Base-by-base conservation (phyloP, 2,888 invertebrate species). In the Thelaira solivaga region DNA sequence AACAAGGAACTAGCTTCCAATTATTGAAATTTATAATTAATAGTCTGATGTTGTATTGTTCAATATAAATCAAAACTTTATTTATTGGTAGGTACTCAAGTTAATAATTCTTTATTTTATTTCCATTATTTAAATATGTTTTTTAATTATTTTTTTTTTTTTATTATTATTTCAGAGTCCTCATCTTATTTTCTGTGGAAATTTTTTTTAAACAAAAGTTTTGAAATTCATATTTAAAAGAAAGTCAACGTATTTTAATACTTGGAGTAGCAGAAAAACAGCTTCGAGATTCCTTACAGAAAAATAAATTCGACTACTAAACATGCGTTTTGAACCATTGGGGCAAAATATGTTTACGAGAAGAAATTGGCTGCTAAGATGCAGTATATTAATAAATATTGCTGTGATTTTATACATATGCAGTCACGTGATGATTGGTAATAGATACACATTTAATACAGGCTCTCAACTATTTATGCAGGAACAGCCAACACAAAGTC, bases 381-480 rank as follows among this genome's bases (percentile, higher is more conserved):
- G 93, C 88, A 94, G 94, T 89, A 93, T 94, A 84, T 91, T 94
- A 76, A 92, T 94, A 82, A 94, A 94, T 87, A 91, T 94, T 80
- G 93, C 92, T 82, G 93, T 94, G 67, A 89, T 94, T 72, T 88
- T 94, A 79, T 94, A 94, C 88, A 92, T 93, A 81, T 93, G 93
- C 84, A 91, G 93, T 86, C 93, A 94, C 85, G 90, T 91, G 74
- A 90, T 89, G 86, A 89, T 89, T 72, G 89, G 89, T 41, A 88
- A 88, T 53, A 88, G 87, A 67, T 86, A 86, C 65, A 88, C 87
- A 80, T 86, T 89, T 75, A 82, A 85, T 4, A 84, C 86, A 41
- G 86, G 87, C 49, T 84, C 86, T 64, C 83, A 85, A 59, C 84
- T 85, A 47, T 84, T 89, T 20, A 81, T 89, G 71, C 86, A 87